Evolutionary conservation across 2,888 invertebrate genomes (phyloP).

Genomic region (Cepaea hortensis): DNA sequence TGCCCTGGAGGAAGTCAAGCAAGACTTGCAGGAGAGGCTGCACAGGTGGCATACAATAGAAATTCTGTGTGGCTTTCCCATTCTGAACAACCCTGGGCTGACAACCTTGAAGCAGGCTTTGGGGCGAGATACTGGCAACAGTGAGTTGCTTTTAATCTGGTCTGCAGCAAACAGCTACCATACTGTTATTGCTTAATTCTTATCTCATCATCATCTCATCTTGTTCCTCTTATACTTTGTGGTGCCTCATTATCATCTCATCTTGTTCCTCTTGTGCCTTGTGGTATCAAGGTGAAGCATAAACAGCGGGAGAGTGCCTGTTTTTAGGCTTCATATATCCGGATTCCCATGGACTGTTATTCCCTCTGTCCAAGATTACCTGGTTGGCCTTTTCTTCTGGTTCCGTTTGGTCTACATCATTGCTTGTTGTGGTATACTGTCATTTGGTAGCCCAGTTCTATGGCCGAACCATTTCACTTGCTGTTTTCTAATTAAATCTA

Average conservation of each 20-base stretch:
- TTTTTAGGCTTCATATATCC: no score
- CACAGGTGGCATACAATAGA: slow-evolving; percentile 97
- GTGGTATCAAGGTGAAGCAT: no score
- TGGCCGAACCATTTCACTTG: no score
- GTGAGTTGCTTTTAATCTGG: neutral
- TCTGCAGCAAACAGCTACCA: no score
- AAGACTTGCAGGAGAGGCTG: slow-evolving; percentile 93
- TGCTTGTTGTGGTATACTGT: no score
- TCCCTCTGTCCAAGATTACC: no score
- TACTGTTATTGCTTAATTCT: no score
- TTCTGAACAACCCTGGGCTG: slow-evolving; percentile 77
- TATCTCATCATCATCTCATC: neutral
- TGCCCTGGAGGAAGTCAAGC: slow-evolving; percentile 93
- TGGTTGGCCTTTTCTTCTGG: no score
- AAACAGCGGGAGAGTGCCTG: no score
- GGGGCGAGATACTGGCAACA: slow-evolving; percentile 56
- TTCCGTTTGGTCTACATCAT: no score
- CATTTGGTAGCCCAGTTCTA: neutral
- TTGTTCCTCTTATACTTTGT: neutral
- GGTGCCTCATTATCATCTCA: neutral
- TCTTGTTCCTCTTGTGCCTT: neutral
- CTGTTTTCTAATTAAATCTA: no score
- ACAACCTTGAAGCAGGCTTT: slow-evolving; percentile 58
- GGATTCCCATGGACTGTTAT: no score
- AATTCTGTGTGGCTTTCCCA: slow-evolving; percentile 90